A percentile compares a stretch with the other conserved stretches of the same genome.
These are phyloP conservation scores for Eupithecia tripunctaria DNA, from an alignment of 2,888 invertebrate genomes.

Conservation along the genomic window DNA sequence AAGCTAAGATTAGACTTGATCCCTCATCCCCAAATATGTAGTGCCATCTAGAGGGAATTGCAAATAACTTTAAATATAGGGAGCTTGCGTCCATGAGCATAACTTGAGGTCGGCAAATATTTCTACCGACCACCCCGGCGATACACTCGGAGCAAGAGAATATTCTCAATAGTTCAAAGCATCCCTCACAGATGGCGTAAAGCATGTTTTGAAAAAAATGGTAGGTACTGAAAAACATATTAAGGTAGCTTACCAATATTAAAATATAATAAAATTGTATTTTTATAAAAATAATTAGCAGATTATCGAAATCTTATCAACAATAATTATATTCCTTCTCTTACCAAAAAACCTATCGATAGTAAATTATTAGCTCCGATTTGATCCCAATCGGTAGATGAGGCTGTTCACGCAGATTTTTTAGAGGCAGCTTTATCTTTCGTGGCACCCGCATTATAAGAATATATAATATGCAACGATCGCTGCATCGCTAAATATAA, in stretches of 20 bases:
- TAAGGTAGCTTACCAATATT: too few species aligned
- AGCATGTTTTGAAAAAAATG: not conserved
- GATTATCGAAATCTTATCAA: too few species aligned
- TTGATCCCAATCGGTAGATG: not conserved
- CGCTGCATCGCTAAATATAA: slow-evolving; percentile 51
- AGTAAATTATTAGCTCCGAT: not conserved
- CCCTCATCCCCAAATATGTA: not conserved
- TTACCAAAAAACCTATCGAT: not conserved
- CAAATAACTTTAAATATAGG: not conserved
- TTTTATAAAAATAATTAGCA: too few species aligned
- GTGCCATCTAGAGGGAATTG: not conserved
- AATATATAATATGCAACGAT: slow-evolving; percentile 31
- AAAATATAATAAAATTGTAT: too few species aligned
- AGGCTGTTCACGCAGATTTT: not conserved
- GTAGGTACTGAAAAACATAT: not conserved
- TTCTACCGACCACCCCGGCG: not conserved
- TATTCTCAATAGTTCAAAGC: slow-evolving; percentile 9
- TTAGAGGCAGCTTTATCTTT: not conserved
- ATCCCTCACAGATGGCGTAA: slow-evolving; percentile 26
- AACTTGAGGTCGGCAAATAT: not conserved
- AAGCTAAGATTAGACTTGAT: too few species aligned
- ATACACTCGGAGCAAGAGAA: not conserved
- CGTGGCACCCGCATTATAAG: slow-evolving; percentile 15
- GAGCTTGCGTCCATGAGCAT: not conserved
- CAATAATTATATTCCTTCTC: too few species aligned